Evolutionary conservation across 2,888 invertebrate species (phyloP).

Genomic region (Macropis europaea): DNA sequence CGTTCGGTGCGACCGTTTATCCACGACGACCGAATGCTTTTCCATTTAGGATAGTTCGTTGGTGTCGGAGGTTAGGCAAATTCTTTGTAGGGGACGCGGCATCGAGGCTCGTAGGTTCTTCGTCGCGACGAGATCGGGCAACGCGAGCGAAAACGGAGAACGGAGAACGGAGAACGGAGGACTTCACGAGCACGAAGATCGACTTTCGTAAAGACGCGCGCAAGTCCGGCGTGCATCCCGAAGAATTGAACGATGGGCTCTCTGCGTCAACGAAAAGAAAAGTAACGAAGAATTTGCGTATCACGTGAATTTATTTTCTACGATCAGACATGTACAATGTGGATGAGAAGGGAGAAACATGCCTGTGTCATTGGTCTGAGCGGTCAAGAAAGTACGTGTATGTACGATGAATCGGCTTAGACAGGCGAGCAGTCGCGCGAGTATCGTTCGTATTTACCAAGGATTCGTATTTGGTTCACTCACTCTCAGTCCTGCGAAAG

Average conservation of each 20-base stretch:
- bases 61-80: conserved; percentile 30
- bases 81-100: conserved; percentile 28
- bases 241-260: too few species aligned
- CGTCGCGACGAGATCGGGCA: too few species aligned
- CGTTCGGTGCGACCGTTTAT: too few species aligned
- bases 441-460: conserved; percentile 38
- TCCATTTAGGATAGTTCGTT: too few species aligned
- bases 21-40: too few species aligned
- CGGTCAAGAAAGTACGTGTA: conserved; percentile 41
- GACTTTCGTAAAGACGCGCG: too few species aligned
- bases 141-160: neutral
- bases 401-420: conserved; percentile 5
- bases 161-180: too few species aligned
- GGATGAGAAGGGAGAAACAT: conserved; percentile 45
- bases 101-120: neutral
- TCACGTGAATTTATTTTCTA: conserved; percentile 54
- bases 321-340: conserved; percentile 52
- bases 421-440: conserved; percentile 6
- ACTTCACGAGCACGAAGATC: too few species aligned
- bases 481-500: conserved; percentile 95
- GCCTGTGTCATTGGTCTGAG: conserved; percentile 52
- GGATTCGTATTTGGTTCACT: conserved; percentile 74
- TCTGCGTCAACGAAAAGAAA: conserved; percentile 47
- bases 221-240: too few species aligned
- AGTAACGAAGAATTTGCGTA: conserved; percentile 48